phyloP scores from a whole-genome alignment of 2,797 vertebrate genomes.

The Limnodromus scolopaceus region DNA sequence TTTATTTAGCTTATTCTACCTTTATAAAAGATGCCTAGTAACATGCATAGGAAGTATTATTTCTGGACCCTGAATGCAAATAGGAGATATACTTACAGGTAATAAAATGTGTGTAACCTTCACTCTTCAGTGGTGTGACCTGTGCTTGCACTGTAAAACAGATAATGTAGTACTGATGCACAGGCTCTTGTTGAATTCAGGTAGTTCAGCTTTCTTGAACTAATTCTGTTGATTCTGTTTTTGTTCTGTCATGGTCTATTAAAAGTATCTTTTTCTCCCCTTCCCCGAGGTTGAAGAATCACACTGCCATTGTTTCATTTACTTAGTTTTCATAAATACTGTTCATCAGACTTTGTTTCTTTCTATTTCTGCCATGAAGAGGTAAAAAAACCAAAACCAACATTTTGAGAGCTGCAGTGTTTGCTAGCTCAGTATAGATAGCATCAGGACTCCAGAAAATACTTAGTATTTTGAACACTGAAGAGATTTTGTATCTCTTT shows the following conservation, averaged over 20 bases:
- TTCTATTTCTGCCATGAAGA: neutral
- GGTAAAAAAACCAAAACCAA: neutral
- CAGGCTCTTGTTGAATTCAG: neutral
- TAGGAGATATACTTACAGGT: neutral
- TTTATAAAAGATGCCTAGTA: neutral
- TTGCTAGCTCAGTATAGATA: neutral
- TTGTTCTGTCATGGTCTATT: neutral
- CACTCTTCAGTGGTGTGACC: neutral
- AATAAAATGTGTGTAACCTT: neutral
- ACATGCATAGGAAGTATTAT: neutral
- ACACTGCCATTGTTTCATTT: neutral
- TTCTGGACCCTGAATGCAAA: neutral
- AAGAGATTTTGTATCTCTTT: neutral
- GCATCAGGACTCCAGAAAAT: neutral
- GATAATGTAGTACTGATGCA: neutral
- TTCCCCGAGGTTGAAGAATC: neutral
- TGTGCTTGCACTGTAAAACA: neutral
- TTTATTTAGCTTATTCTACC: neutral
- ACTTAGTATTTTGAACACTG: neutral
- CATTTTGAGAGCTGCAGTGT: neutral
- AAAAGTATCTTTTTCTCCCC: neutral
- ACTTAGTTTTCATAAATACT: neutral
- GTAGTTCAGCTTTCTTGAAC: neutral
- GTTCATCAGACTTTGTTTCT: neutral
- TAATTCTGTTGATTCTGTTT: neutral